Percentiles rank a stretch among this genome's conserved stretches.
Conservation (phyloP, 2,113 vertebrate species). For the Trichomycterus rosablanca region DNA sequence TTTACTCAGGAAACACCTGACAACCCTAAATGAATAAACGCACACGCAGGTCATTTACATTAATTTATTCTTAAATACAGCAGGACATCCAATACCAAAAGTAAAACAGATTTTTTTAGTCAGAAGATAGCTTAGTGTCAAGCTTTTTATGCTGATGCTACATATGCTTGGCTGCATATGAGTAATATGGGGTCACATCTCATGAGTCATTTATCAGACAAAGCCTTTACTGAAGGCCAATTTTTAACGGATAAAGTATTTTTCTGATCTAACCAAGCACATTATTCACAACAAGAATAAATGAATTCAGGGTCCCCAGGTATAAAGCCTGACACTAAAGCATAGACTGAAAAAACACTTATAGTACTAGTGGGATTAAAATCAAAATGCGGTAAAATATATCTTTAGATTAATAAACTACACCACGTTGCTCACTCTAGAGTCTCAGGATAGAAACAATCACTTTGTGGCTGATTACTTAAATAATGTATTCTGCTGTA, state of each 20-base stretch:
- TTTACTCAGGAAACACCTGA: too few relatives aligned
- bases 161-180: neutral
- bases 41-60: too few relatives aligned
- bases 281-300: slow-evolving; percentile 7
- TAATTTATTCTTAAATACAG: neutral
- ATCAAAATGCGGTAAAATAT: neutral
- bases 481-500: too few relatives aligned
- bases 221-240: neutral
- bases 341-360: slow-evolving; percentile 1
- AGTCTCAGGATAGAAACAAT: too few relatives aligned
- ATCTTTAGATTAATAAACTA: slow-evolving; percentile 10
- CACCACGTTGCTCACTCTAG: too few relatives aligned
- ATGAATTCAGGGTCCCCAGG: neutral
- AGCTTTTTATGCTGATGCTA: neutral
- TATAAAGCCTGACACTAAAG: neutral
- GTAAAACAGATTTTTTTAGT: neutral
- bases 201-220: slow-evolving; percentile 3
- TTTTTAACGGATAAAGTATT: neutral
- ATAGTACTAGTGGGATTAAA: neutral
- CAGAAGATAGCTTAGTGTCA: slow-evolving; percentile 5
- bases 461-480: too few relatives aligned
- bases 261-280: too few relatives aligned
- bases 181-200: neutral
- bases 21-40: too few relatives aligned
- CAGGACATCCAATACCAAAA: neutral